These are phyloP conservation scores for Corvus cornix DNA, from an alignment of 2,113 vertebrate species.

Conservation along the genomic window DNA sequence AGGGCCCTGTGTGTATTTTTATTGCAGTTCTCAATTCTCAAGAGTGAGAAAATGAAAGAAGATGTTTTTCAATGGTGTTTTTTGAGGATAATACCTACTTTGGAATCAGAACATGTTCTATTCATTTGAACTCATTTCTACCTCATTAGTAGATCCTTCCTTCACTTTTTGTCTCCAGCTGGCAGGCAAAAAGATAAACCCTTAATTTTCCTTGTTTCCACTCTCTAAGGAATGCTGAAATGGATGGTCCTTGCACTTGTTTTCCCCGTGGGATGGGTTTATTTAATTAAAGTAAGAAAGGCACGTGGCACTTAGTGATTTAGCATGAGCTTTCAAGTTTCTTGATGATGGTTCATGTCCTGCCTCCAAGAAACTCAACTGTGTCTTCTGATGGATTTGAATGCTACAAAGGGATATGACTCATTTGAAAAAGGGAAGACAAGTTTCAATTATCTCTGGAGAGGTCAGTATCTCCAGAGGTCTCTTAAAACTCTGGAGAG, in stretches of 20 bases:
- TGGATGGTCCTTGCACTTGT: not conserved
- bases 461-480: not conserved
- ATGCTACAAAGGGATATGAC: not conserved
- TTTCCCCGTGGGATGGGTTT: not conserved
- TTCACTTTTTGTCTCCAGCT: not conserved
- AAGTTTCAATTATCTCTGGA: not conserved
- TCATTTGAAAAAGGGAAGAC: not conserved
- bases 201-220: not conserved
- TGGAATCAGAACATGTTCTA: not conserved
- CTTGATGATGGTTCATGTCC: not conserved
- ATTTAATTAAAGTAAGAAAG: not conserved
- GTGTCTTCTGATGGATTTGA: not conserved
- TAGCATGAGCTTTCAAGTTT: not conserved
- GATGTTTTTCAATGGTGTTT: not conserved
- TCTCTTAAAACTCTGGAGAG: not conserved
- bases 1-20: not conserved
- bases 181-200: not conserved
- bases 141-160: not conserved
- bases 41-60: not conserved
- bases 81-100: not conserved
- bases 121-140: not conserved
- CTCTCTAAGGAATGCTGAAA: not conserved
- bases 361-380: not conserved
- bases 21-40: not conserved
- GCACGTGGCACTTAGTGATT: not conserved